Evolutionary conservation across 1,140 invertebrate species (phyloP).

Genomic region (Phymastichus coffea): DNA sequence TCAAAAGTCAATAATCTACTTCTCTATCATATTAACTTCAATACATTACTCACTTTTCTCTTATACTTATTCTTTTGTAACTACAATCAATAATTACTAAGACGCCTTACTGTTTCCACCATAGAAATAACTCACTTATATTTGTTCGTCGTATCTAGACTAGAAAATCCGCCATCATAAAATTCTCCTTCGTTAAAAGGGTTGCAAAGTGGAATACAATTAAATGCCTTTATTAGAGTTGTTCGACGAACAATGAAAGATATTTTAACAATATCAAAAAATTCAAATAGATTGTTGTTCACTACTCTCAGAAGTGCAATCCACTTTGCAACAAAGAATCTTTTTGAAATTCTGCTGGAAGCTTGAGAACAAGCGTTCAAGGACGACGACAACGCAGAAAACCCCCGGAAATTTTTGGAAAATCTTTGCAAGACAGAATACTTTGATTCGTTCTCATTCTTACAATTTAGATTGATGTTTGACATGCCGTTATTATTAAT

Average conservation of each 20-base stretch:
- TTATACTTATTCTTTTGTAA: conserved; percentile 22
- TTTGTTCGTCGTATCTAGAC: conserved; percentile 28
- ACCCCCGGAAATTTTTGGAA: conserved; percentile 3
- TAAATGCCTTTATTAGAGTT: no score
- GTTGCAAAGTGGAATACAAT: conserved; percentile 20
- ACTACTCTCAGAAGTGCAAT: no score
- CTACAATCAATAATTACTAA: conserved; percentile 26
- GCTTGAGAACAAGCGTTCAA: conserved; percentile 23
- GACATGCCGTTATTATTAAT: background rate
- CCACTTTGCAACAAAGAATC: conserved; percentile 21
- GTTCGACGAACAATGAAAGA: no score
- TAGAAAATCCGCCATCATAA: conserved; percentile 26
- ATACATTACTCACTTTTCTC: background rate
- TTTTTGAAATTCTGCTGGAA: conserved; percentile 19
- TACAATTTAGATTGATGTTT: conserved; percentile 16
- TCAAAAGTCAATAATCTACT: conserved; percentile 25
- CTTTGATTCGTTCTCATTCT: conserved; percentile 18
- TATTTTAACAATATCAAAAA: no score
- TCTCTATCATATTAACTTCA: background rate
- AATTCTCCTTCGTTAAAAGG: conserved; percentile 9
- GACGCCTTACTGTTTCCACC: conserved; percentile 17
- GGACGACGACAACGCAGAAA: conserved; percentile 21
- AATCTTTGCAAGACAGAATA: conserved; percentile 17
- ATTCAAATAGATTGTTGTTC: no score
- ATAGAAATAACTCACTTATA: conserved; percentile 8